Base-by-base conservation (phyloP, 2,888 invertebrate species). In the Ophraella communa region DNA sequence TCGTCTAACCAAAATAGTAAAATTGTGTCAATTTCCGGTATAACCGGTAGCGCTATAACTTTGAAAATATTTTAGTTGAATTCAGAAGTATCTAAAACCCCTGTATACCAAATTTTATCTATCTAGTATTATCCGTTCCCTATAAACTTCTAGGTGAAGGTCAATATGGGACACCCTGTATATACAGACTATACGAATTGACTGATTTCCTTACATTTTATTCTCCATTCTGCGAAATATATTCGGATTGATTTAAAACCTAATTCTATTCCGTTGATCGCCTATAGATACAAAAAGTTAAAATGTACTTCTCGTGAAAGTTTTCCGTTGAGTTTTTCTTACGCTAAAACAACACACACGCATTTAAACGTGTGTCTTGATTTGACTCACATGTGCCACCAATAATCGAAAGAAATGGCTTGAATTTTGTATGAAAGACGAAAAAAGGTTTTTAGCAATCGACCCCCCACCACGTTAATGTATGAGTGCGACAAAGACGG, bases 341-440 rank as follows among this genome's bases (percentile, higher is more conserved):
- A 39, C 14, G 53, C 70, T 70, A 69, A 71, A 71, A 72, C 72
- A 70, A 71, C 71, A 72, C 66, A 51, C 49, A 51, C 67, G 66
- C 67, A 71, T 71, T 66, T 64, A 68, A 71, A 71, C 74, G 79
- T 79, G 74, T 69, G 79, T 79, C 77, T 75, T 71, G 74, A 77
- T 77, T 80, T 78, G 76, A 76, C 75, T 76, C 79, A 73, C 75
- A 77, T 75, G 77, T 71, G 69, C 71, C 72, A 73, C 78, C 79
- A 79, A 80, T 81, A 81, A 80, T 81, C 80, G 80, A 78, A 78
- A 80, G 79, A 81, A 81, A 81, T 80, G 80, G 80, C 80, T 79
- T 78, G 80, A 81, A 80, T 80, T 81, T 80, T 80, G 80, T 80
- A 80, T 80, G 80, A 80, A 81, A 79, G 78, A 79, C 75, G 79